Evolutionary conservation across 1,140 invertebrate genomes (phyloP), one percentile per base, ranked within the genome.

Genomic region (Alviniconcha marisindica): DNA sequence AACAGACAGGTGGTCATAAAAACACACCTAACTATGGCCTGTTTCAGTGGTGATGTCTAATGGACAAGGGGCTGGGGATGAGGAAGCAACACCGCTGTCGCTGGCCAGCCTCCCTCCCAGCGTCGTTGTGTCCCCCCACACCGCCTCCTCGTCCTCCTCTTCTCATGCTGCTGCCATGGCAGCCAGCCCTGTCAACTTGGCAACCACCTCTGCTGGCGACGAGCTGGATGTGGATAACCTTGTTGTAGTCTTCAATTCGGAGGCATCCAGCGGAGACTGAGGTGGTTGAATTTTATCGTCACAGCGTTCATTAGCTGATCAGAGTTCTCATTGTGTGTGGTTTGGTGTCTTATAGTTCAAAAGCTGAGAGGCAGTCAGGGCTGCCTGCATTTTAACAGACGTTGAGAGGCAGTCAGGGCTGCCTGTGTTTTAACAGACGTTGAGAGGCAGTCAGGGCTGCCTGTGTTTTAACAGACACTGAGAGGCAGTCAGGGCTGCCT

Each of bases 21-120:
- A 51, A 21, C 48, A 51, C 48, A 51, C 21, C 21, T 51, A 12
- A 12, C 10, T 51, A 21, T 51, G 48, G 18, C 28, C 28, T 74
- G 18, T n/a, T 51, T 28, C 79, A 86, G 87, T 86, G 79, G 74
- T 88, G 28, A 85, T 84, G 76, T 56, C 83, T 51, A 85, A 86
- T 76, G 87, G 87, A 48, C 87, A 88, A 76, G 54, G 86, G 14
- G 81, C 85, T 15, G 63, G 63, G 44, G 44, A 79, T 12, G 83
- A 71, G 33, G 82, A 78, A 38, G 81, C 73, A 2, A 83, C 81
- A 31, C 73, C 84, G n/a, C 36, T 79, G 18, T 51, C 82, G 36
- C 78, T 87, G 69, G 56, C 78, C 40, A 28, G 36, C 24, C 56
- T 80, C 15, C 60, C 78, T 60, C 28, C 38, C 76, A 51, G n/a